Evolutionary conservation across 2,888 invertebrate species (phyloP), one percentile per base, ranked within the genome.

Genomic region (Tetragonula carbonaria): DNA sequence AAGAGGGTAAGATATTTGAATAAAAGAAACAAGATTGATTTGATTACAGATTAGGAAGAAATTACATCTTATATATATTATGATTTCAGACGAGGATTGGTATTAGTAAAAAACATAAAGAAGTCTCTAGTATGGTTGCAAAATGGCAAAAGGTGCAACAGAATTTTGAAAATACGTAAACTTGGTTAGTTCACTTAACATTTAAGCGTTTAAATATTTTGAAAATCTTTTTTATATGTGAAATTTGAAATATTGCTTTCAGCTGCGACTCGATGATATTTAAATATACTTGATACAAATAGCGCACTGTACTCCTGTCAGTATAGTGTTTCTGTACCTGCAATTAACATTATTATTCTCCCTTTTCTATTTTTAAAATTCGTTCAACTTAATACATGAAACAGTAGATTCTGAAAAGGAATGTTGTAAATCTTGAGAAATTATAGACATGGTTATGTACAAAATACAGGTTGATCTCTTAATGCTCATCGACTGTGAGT

Each of bases 81-180:
- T 72, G 16, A 63, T 95, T 95, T 33, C 91, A 96, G 96, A 93
- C 95, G 13, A 96, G 96, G 94, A 91, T 96, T 63, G 96, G 96
- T n/a, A 94, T 96, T 63, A 95, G 96, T 6, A 95, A 97, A 94
- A 97, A 97, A 93, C 97, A 96, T 92, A 97, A 97, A 92, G 96
- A 96, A 84, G 96, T 97, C 53, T 96, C 96, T 2, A 96, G 96
- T 66, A 95, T 97, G 92, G 97, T 97, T 0, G 96, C 96, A 76
- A 97, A 97, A 90, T 97, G 97, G 97, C 96, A 97, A 93, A 96
- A 96, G 91, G 96, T 96, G 66, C 96, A 97, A 92, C 95, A 96
- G 86, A 95, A 96, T 88, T 93, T 92, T 23, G 89, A 85, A 45
- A 82, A 83, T 68, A 87, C 87, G 65, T 91, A 80, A 79, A 86